Percentiles rank a stretch among this genome's conserved stretches.
phyloP scores from a whole-genome alignment of 2,797 vertebrate species.

The Macropodus opercularis region DNA sequence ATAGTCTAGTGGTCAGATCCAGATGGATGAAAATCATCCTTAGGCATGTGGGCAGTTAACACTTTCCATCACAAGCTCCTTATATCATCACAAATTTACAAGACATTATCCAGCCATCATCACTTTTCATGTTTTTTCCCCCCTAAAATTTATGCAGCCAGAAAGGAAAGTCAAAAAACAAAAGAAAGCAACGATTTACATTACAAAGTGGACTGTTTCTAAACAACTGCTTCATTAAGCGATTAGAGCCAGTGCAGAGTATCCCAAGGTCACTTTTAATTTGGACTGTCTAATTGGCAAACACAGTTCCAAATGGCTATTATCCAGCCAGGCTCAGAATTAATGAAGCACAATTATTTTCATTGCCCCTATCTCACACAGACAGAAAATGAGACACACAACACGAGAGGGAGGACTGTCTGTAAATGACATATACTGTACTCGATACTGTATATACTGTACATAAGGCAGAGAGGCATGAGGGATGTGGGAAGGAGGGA shows the following conservation, averaged over 20 bases:
- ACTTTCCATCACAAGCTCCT: constrained; percentile 23
- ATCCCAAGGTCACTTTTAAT: constrained; percentile 99
- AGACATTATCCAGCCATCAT: constrained; percentile 40
- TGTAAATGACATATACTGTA: constrained; percentile 12
- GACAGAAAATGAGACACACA: constrained; percentile 86
- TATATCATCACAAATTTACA: constrained; percentile 46
- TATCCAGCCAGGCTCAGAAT: constrained; percentile 94
- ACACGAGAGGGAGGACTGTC: constrained; percentile 43
- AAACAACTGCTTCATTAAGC: constrained; percentile 92
- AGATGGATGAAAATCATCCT: constrained; percentile 39
- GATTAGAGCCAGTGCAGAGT: constrained; percentile 86
- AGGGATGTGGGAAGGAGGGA: constrained; percentile 28
- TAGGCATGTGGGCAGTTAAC: constrained; percentile 46
- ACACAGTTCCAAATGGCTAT: constrained; percentile 98
- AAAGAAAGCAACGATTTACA: constrained; percentile 83
- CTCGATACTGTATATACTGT: constrained; percentile 2
- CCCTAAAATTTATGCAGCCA: constrained; percentile 65
- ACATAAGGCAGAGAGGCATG: constrained; percentile 16
- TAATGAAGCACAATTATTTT: constrained; percentile 99
- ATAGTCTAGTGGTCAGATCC: constrained; percentile 31
- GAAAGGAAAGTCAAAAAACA: constrained; percentile 64
- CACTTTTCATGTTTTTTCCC: constrained; percentile 20
- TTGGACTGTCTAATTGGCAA: constrained; percentile 98
- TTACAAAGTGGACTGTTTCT: constrained; percentile 85
- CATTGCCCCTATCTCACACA: constrained; percentile 92